Evolutionary conservation across 1,140 invertebrate genomes (phyloP).

Genomic region (Harpegnathos saltator): DNA sequence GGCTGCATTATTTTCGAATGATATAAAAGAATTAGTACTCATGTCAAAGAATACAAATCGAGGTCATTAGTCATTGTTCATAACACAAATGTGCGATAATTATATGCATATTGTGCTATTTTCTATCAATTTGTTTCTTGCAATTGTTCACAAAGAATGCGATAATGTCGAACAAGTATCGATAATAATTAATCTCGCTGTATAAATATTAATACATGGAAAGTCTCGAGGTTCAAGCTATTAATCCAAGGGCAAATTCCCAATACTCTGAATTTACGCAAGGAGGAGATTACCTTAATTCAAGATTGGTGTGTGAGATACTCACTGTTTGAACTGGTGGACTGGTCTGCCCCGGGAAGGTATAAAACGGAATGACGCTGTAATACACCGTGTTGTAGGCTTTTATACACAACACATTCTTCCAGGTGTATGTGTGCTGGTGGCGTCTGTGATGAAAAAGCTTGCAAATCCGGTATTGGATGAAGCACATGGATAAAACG

Average conservation of each 20-base stretch:
- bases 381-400: constrained; percentile 10
- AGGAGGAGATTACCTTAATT: neutral
- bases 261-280: neutral
- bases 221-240: neutral
- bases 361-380: constrained; percentile 63
- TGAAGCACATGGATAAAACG: no score
- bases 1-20: no score
- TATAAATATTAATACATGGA: neutral
- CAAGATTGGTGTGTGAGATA: neutral
- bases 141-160: no score
- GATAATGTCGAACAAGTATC: no score
- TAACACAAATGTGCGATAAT: no score
- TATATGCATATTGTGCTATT: no score
- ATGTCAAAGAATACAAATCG: no score
- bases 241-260: neutral
- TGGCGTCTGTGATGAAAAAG: neutral
- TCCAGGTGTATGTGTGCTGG: neutral
- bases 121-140: no score
- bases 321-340: constrained; percentile 25
- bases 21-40: no score
- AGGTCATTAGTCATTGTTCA: no score
- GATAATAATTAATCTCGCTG: no score
- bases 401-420: constrained; percentile 61
- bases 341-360: constrained; percentile 39
- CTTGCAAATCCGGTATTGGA: neutral